Evolutionary conservation across 1,140 invertebrate species (phyloP).

Genomic region (Sesamia nonagrioides): DNA sequence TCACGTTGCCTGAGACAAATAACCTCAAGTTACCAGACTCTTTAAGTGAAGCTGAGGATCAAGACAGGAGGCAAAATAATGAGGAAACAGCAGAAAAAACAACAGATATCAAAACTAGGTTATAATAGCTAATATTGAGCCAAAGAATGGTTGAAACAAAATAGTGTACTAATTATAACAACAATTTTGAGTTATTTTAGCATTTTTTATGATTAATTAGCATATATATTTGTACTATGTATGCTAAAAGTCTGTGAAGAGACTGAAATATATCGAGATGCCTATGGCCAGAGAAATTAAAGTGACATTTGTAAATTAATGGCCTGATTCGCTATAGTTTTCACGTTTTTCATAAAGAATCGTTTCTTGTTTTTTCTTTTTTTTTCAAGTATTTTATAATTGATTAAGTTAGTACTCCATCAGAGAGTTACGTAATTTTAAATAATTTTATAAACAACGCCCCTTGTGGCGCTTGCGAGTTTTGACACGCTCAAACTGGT

Average conservation of each 20-base stretch:
- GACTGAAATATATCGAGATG: too few species aligned
- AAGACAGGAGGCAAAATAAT: slow-evolving; percentile 66
- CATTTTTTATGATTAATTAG: too few species aligned
- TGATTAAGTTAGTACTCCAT: too few species aligned
- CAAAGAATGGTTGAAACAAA: slow-evolving; percentile 40
- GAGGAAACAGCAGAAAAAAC: slow-evolving; percentile 55
- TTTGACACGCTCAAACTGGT: background rate
- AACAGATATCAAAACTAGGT: slow-evolving; percentile 62
- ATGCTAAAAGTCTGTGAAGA: too few species aligned
- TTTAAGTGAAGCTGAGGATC: slow-evolving; percentile 89
- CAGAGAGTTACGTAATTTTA: too few species aligned
- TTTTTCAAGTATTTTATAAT: too few species aligned
- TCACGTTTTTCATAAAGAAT: background rate
- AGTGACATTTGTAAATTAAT: background rate
- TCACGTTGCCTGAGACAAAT: slow-evolving; percentile 91
- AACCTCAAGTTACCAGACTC: slow-evolving; percentile 90
- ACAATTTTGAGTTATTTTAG: background rate
- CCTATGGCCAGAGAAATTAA: background rate
- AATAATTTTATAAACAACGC: too few species aligned
- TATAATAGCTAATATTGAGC: slow-evolving; percentile 39
- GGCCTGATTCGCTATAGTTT: background rate
- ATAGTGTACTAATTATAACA: slow-evolving; percentile 15
- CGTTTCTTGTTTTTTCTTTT: too few species aligned
- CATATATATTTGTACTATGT: too few species aligned
- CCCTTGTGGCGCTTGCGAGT: background rate